Evolutionary conservation across 2,113 vertebrate genomes (phyloP).

Genomic region (Percina caprodes): DNA sequence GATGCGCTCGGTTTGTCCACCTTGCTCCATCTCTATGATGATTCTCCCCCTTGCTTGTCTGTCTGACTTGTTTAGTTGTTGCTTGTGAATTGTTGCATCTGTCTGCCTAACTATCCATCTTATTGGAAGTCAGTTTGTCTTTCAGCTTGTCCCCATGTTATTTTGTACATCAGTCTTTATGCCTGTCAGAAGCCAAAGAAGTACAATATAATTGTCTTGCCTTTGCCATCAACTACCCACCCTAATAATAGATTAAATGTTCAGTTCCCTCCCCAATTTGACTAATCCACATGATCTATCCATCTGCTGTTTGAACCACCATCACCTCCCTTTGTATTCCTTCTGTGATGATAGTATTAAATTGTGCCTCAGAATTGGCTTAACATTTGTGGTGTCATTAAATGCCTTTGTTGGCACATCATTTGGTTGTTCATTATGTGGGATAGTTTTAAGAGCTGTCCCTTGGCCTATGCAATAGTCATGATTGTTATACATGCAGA

Average conservation of each 20-base stretch:
- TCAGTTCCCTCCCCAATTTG: slow-evolving; percentile 34
- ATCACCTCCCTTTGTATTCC: slow-evolving; percentile 31
- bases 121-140: slow-evolving; percentile 44
- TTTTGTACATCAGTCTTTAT: slow-evolving; percentile 29
- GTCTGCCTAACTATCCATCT: slow-evolving; percentile 41
- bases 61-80: slow-evolving; percentile 36
- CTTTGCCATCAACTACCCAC: slow-evolving; percentile 25
- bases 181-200: slow-evolving; percentile 37
- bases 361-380: slow-evolving; percentile 44
- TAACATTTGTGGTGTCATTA: slow-evolving; percentile 65
- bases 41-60: slow-evolving; percentile 41
- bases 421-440: slow-evolving; percentile 62
- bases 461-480: slow-evolving; percentile 45
- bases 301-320: slow-evolving; percentile 45
- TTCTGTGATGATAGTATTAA: slow-evolving; percentile 10
- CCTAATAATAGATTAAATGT: slow-evolving; percentile 40
- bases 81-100: slow-evolving; percentile 28
- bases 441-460: slow-evolving; percentile 50
- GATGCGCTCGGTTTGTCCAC: slow-evolving; percentile 62
- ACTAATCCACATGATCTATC: slow-evolving; percentile 53
- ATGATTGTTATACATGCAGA: slow-evolving; percentile 66
- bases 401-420: slow-evolving; percentile 56
- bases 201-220: slow-evolving; percentile 27
- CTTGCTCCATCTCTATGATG: slow-evolving; percentile 43
- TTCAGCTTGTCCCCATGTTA: slow-evolving; percentile 20